Evolutionary conservation across 2,888 invertebrate genomes (phyloP), one percentile per base, ranked within the genome.

Genomic region (Rotaria socialis): DNA sequence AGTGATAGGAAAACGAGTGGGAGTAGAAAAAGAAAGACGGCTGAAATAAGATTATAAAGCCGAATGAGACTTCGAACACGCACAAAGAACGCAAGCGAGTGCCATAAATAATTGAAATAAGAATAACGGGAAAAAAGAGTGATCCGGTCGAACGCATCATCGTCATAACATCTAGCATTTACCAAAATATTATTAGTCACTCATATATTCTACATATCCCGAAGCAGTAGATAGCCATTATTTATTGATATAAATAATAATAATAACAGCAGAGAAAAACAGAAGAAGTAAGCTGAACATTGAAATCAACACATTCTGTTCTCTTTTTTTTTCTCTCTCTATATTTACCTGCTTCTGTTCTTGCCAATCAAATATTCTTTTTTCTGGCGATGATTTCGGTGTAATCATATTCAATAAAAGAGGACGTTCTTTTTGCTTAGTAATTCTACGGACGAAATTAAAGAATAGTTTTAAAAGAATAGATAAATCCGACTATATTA

Each of bases 51-150:
- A 67, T 67, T 67, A 67, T 35, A 35, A 67, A 24, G 27, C 35
- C 67, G 67, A 41, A 67, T 41, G 67, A 35, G 27, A 27, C 67
- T 67, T 67, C 35, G 14, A 67, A 19, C 67, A 67, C 67, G 67
- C 67, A 67, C 35, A 67, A 35, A 67, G 67, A 67, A 19, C 16
- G 35, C 35, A 0, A 67, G 35, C 35, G 67, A 67, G 19, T 35
- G 5, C 27, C 2, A 67, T 19, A 67, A 35, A 35, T 67, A 67
- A 67, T 67, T 67, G 67, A 67, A 67, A 67, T 41, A 35, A 16
- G 67, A 67, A 67, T 67, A 67, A 67, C 67, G 67, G 67, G 14
- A 67, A 67, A 67, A 67, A 19, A 67, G 14, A 67, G 35, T 67
- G 67, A 67, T 67, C 67, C 35, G 67, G 67, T 67, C 35, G 35